Conservation (phyloP, 53 echinoderm and acorn worm species). For the Temnopleurus reevesii region DNA sequence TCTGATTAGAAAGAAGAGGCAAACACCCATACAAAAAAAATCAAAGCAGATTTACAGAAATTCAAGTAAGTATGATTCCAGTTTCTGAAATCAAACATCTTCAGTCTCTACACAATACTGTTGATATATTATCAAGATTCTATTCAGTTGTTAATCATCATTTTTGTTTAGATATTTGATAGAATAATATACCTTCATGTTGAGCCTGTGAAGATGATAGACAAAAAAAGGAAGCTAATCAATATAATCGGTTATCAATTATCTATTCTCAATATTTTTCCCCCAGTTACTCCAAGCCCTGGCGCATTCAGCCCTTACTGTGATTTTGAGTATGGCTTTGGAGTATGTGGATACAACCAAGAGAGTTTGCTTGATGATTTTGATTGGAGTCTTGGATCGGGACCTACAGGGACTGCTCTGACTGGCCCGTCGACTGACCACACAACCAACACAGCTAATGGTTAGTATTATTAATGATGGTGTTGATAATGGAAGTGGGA, state of each 20-base stretch:
- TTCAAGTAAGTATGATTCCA: no score
- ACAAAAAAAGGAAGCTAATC: no score
- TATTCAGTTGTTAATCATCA: neutral
- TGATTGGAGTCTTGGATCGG: constrained; percentile 72
- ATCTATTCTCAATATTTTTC: neutral
- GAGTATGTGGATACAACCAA: constrained; percentile 65
- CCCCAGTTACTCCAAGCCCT: constrained; percentile 56
- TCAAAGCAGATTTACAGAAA: no score
- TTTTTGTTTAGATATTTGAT: neutral
- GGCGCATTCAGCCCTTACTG: constrained; percentile 58
- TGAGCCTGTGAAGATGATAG: no score
- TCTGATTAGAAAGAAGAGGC: no score
- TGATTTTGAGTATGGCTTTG: constrained; percentile 74
- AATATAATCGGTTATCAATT: no score
- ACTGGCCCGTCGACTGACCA: constrained; percentile 75
- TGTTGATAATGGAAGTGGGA: neutral
- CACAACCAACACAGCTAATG: constrained; percentile 65
- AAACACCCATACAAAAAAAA: no score
- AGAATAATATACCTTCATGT: neutral
- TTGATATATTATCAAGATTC: neutral
- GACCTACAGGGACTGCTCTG: constrained; percentile 54
- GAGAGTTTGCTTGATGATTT: constrained; percentile 67
- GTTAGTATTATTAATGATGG: no score
- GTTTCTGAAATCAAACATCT: no score
- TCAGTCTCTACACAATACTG: no score